Conservation (phyloP, 2,113 vertebrate species). For the Caracal caracal region DNA sequence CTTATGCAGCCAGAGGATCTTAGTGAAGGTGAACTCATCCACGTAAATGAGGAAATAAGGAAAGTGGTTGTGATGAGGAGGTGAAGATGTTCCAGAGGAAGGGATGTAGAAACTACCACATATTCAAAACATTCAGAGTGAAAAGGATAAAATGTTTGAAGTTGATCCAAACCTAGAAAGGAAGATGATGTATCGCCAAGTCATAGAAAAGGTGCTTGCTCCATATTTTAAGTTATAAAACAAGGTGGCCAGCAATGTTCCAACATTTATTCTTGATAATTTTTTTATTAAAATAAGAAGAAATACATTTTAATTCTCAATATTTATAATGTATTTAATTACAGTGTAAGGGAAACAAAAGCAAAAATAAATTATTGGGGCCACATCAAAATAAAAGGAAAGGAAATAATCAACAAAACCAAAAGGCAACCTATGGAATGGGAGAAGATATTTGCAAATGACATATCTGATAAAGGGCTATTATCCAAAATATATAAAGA, state of each 20-base stretch:
- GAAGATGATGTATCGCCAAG: neutral
- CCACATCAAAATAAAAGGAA: neutral
- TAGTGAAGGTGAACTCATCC: neutral
- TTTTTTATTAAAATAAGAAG: neutral
- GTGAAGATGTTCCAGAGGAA: neutral
- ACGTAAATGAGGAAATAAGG: neutral
- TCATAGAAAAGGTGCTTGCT: neutral
- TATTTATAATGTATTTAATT: neutral
- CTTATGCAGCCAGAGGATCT: neutral
- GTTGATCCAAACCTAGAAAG: neutral
- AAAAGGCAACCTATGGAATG: neutral
- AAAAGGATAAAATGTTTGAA: neutral
- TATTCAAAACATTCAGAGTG: neutral
- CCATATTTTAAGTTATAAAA: neutral
- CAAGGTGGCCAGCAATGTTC: neutral
- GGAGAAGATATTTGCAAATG: neutral
- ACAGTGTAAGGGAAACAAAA: neutral
- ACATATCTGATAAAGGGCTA: neutral
- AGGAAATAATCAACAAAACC: neutral
- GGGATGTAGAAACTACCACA: neutral
- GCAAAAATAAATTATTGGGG: neutral
- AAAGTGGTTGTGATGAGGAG: neutral
- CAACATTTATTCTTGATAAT: neutral
- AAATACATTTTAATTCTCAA: neutral
- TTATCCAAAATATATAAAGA: neutral